These are phyloP conservation scores for Eurytemora carolleeae DNA, from an alignment of 1,140 invertebrate species.

Conservation along the genomic window DNA sequence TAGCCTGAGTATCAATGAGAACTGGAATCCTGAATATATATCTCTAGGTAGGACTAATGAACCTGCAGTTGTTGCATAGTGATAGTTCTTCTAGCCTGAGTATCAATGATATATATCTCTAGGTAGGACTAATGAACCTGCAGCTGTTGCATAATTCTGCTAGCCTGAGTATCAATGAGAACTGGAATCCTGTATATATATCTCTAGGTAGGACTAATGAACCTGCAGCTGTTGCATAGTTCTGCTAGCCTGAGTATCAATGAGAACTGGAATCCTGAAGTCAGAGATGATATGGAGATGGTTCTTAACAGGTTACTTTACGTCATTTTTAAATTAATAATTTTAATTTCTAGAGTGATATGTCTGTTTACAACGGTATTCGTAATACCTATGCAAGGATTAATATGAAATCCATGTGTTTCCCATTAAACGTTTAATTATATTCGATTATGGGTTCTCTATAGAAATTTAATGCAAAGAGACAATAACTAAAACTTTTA, in stretches of 20 bases:
- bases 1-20: not conserved
- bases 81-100: slow-evolving; percentile 90
- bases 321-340: too few species aligned
- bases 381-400: too few species aligned
- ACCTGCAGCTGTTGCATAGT: not conserved
- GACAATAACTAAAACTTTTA: too few species aligned
- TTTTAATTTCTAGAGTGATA: too few species aligned
- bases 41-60: slow-evolving; percentile 64
- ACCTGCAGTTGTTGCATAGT: slow-evolving; percentile 73
- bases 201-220: not conserved
- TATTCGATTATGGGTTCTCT: too few species aligned
- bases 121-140: not conserved
- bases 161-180: not conserved
- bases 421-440: too few species aligned
- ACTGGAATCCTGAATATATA: not conserved
- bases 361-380: too few species aligned
- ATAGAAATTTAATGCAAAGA: too few species aligned
- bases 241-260: slow-evolving; percentile 30
- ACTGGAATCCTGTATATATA: not conserved
- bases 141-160: not conserved
- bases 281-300: too few species aligned
- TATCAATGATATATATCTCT: slow-evolving; percentile 27
- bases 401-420: too few species aligned
- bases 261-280: slow-evolving; percentile 94
- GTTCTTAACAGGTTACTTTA: too few species aligned